Percentiles rank a stretch among this genome's conserved stretches.
phyloP scores from a whole-genome alignment of 2,113 vertebrate species.

The Athene cunicularia region DNA sequence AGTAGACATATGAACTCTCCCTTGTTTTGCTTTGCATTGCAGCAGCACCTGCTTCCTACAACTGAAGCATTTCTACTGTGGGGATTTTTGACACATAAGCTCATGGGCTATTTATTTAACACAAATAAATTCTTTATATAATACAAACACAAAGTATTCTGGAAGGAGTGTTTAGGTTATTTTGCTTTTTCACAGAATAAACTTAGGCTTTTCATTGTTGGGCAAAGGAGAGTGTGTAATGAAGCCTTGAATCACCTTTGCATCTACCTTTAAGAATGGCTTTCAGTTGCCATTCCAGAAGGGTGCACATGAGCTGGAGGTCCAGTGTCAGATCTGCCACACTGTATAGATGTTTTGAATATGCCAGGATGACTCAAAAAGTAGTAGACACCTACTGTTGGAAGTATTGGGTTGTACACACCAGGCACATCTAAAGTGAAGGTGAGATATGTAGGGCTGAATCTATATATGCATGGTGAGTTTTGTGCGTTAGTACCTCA shows the following conservation, averaged over 20 bases:
- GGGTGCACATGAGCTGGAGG: background rate
- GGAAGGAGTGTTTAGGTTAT: background rate
- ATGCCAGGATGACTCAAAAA: background rate
- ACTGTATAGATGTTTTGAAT: background rate
- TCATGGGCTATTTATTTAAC: background rate
- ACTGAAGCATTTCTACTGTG: background rate
- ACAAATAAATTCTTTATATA: background rate
- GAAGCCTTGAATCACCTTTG: background rate
- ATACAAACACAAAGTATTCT: background rate
- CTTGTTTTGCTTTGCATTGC: background rate
- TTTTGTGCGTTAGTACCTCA: background rate
- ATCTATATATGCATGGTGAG: background rate
- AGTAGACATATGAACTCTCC: background rate
- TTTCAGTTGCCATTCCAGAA: background rate
- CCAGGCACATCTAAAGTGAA: background rate
- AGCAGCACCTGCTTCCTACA: background rate
- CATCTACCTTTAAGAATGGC: background rate
- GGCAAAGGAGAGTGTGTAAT: background rate
- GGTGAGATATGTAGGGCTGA: background rate
- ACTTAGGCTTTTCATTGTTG: background rate
- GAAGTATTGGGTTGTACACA: background rate
- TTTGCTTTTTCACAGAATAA: background rate
- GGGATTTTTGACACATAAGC: background rate
- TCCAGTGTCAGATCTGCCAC: background rate
- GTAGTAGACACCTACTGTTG: background rate